Evolutionary conservation across 2,888 invertebrate species (phyloP).

Genomic region (Heliconius aoede): DNA sequence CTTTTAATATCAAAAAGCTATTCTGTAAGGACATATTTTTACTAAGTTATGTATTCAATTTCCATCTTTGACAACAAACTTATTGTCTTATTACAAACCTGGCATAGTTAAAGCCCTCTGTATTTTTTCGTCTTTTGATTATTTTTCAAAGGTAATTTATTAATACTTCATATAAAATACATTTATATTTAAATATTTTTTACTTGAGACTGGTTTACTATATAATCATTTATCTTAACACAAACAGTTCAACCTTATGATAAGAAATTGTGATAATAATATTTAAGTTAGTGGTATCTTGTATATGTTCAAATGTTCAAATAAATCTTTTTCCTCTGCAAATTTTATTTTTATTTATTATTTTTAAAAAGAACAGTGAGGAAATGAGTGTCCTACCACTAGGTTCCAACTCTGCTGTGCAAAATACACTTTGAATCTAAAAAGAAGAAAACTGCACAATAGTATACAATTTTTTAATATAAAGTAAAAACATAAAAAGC

Average conservation of each 20-base stretch:
- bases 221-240: constrained; percentile 24
- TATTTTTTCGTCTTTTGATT: neutral
- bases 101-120: neutral
- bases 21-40: neutral
- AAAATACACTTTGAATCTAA: too few relatives aligned
- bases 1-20: neutral
- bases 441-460: too few relatives aligned
- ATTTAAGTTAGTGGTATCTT: constrained; percentile 42
- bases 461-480: constrained; percentile 14
- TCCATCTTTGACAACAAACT: neutral
- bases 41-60: neutral
- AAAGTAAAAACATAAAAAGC: neutral
- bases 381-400: too few relatives aligned
- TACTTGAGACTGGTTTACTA: neutral
- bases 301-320: constrained; percentile 32
- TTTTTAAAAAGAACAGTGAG: too few relatives aligned
- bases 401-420: too few relatives aligned
- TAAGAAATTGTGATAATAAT: constrained; percentile 48
- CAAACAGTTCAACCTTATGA: constrained; percentile 36
- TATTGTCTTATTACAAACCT: neutral
- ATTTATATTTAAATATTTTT: constrained; percentile 3
- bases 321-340: constrained; percentile 24
- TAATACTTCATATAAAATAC: neutral
- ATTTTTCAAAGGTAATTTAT: neutral
- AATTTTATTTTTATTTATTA: neutral